Conservation (phyloP, 2,888 invertebrate genomes). For the Strigamia transsilvanica region DNA sequence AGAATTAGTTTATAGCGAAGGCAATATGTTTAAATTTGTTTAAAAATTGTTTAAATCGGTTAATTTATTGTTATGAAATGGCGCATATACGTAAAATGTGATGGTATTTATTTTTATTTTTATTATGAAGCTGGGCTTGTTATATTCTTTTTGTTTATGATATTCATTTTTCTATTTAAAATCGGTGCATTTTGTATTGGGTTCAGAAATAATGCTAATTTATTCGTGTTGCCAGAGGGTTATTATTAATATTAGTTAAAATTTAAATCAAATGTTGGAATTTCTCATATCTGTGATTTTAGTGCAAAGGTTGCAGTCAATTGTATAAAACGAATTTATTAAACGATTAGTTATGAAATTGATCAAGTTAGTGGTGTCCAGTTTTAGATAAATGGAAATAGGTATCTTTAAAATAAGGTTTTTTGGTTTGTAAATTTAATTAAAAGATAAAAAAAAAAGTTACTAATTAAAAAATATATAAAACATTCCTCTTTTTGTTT, state of each 20-base stretch:
- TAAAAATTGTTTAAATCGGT: no score
- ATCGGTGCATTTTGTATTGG: not conserved
- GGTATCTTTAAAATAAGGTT: not conserved
- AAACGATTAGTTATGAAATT: constrained; percentile 7
- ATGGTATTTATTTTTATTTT: no score
- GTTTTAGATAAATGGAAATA: not conserved
- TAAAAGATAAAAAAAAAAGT: not conserved
- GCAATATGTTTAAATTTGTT: no score
- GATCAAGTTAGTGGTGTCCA: not conserved
- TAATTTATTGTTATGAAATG: no score
- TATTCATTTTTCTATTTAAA: not conserved
- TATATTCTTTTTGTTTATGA: not conserved
- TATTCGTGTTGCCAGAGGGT: no score
- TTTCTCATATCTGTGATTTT: constrained; percentile 24
- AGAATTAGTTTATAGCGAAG: no score
- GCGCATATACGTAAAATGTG: no score
- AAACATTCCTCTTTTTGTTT: not conserved
- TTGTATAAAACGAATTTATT: not conserved
- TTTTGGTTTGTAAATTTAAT: constrained; percentile 13
- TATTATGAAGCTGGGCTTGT: not conserved
- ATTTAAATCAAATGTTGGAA: not conserved
- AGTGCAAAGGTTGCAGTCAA: constrained; percentile 34
- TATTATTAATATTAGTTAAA: no score
- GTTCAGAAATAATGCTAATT: not conserved
- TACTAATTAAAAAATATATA: not conserved